Base-by-base conservation (phyloP, 2,888 invertebrate genomes). In the Mimas tiliae region DNA sequence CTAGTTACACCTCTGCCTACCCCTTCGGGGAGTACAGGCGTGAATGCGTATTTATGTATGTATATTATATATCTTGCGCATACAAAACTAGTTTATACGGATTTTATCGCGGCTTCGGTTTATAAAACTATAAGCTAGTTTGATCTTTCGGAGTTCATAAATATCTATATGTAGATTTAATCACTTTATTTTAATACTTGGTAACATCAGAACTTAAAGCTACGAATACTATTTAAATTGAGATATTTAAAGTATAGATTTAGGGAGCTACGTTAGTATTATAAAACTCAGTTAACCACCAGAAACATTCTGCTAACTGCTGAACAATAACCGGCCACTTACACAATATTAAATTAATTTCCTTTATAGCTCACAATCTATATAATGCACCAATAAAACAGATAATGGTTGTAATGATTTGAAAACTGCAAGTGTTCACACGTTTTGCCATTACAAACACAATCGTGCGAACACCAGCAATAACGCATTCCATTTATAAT, bases 391-490 rank as follows among this genome's bases (percentile, higher is more conserved):
- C 19, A 58, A 16, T 11, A 58, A 38, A 19, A 52, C 27, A 19
- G 33, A 53, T 33, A 38, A 42, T n/a, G 16, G 38, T 16, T 16
- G 42, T 42, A 58, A 58, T 58, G 12, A 58, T 42, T 58, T 58
- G 19, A 58, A 58, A 58, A 38, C 19, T 19, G 38, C 55, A 58
- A 58, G 58, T 42, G 11, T 58, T 42, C 42, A 21, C 42, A 42
- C 58, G 42, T 58, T 58, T 42, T 42, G 58, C 12, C 58, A 58
- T 58, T 16, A 6, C 6, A 42, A 19, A 58, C 4, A 42, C 58
- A 55, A 55, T 58, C 58, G 58, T 58, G 58, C 58, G 58, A 58
- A 58, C 58, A 42, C 27, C 51, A 38, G 55, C 58, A 42, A 58
- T 42, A 53, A 11, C 58, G 19, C 58, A 58, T 58, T 58, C 58